A percentile compares a stretch with the other conserved stretches of the same genome.
Evolutionary conservation across 2,888 invertebrate genomes (phyloP).

Genomic region (Trichogramma evanescens): DNA sequence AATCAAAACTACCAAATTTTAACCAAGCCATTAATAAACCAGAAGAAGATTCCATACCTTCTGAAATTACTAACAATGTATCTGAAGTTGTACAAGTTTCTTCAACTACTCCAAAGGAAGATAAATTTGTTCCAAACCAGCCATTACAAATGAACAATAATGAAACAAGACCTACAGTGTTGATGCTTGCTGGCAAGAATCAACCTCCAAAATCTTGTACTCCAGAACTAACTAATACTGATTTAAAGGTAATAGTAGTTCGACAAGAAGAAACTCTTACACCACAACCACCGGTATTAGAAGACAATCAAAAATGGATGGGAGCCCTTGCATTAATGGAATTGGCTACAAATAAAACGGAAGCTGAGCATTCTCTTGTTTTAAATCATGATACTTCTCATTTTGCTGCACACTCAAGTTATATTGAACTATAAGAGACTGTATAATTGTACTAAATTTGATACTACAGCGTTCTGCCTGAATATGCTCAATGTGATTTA

Average conservation of each 20-base stretch:
- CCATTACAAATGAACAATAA: conserved; percentile 40
- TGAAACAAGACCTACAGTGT: conserved; percentile 52
- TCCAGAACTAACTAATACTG: conserved; percentile 24
- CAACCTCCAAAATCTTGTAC: conserved; percentile 1
- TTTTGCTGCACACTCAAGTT: too few relatives aligned
- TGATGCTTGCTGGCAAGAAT: conserved; percentile 48
- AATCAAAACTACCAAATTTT: conserved; percentile 17
- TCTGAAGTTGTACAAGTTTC: not conserved
- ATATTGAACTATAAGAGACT: too few relatives aligned
- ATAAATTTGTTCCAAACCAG: not conserved
- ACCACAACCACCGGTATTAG: conserved; percentile 33
- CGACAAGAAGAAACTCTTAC: conserved; percentile 37
- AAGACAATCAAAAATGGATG: conserved; percentile 52
- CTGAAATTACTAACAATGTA: not conserved
- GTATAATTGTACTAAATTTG: too few relatives aligned
- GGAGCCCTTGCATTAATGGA: conserved; percentile 59
- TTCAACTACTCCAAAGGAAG: conserved; percentile 3
- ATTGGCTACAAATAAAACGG: conserved; percentile 47
- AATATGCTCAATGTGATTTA: too few relatives aligned
- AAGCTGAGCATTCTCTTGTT: conserved; percentile 24
- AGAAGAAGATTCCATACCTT: conserved; percentile 8
- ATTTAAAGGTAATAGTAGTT: conserved; percentile 32
- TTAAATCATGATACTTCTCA: conserved; percentile 11
- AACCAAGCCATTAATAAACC: not conserved
- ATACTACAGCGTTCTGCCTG: too few relatives aligned